Percentiles rank a stretch among this genome's conserved stretches.
Conservation (phyloP, 1,140 invertebrate species). For the Saccostrea cuccullata region DNA sequence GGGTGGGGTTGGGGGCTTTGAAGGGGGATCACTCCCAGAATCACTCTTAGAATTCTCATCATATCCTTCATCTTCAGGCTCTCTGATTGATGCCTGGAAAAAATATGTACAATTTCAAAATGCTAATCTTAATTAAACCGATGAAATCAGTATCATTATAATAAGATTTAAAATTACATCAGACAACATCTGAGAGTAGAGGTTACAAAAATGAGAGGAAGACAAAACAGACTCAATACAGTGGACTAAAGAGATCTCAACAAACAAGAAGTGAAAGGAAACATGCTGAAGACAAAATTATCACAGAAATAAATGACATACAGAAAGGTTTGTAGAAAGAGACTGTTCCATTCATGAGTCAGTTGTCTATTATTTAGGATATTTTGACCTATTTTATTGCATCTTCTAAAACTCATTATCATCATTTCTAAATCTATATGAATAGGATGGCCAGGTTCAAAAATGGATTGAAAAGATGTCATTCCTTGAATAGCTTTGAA, state of each 20-base stretch:
- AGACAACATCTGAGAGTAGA: too few relatives aligned
- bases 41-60: conserved; percentile 64
- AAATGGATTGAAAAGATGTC: neutral
- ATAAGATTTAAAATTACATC: too few relatives aligned
- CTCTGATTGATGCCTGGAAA: neutral
- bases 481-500: neutral
- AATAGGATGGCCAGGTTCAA: neutral
- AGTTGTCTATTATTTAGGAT: neutral
- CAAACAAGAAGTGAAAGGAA: too few relatives aligned
- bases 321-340: too few relatives aligned
- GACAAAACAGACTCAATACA: too few relatives aligned
- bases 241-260: too few relatives aligned
- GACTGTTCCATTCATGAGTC: neutral
- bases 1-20: conserved; percentile 41
- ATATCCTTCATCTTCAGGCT: conserved; percentile 70
- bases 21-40: conserved; percentile 48
- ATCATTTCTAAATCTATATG: neutral
- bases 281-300: too few relatives aligned
- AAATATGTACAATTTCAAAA: neutral
- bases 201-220: too few relatives aligned
- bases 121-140: too few relatives aligned
- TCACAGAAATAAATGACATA: too few relatives aligned
- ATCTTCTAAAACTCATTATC: neutral
- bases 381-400: neutral
- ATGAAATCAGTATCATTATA: too few relatives aligned